phyloP scores from a whole-genome alignment of 2,113 vertebrate species.

The Brachionichthys hirsutus region DNA sequence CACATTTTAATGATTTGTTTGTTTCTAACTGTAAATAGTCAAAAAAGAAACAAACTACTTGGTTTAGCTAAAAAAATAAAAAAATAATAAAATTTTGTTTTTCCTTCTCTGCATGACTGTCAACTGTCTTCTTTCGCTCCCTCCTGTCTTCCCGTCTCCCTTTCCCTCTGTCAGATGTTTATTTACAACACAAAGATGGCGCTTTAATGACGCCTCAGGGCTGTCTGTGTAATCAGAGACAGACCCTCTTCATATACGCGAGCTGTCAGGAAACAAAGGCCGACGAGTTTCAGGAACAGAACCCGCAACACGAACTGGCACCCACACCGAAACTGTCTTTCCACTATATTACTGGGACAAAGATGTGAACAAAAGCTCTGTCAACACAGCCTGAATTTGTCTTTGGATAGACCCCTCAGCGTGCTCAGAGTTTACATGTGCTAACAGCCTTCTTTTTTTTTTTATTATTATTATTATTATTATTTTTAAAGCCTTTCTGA shows the following conservation, averaged over 20 bases:
- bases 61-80: not conserved
- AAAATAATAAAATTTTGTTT: constrained; percentile 5
- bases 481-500: constrained; percentile 15
- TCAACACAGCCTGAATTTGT: constrained; percentile 45
- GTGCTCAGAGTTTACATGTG: constrained; percentile 49
- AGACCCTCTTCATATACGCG: constrained; percentile 39
- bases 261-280: constrained; percentile 63
- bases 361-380: constrained; percentile 54
- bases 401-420: constrained; percentile 42
- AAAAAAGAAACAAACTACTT: not conserved
- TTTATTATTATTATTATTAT: too few relatives aligned
- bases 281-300: constrained; percentile 42
- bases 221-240: constrained; percentile 59
- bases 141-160: constrained; percentile 18
- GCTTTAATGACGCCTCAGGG: constrained; percentile 59
- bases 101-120: constrained; percentile 25
- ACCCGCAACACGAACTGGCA: constrained; percentile 39
- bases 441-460: constrained; percentile 38
- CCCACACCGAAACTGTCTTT: constrained; percentile 29
- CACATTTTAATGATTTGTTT: constrained; percentile 26
- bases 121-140: constrained; percentile 30
- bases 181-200: constrained; percentile 50
- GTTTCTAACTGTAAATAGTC: constrained; percentile 14
- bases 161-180: constrained; percentile 51
- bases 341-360: constrained; percentile 29